phyloP scores from a whole-genome alignment of 2,888 invertebrate genomes.

The Eupithecia dodoneata region DNA sequence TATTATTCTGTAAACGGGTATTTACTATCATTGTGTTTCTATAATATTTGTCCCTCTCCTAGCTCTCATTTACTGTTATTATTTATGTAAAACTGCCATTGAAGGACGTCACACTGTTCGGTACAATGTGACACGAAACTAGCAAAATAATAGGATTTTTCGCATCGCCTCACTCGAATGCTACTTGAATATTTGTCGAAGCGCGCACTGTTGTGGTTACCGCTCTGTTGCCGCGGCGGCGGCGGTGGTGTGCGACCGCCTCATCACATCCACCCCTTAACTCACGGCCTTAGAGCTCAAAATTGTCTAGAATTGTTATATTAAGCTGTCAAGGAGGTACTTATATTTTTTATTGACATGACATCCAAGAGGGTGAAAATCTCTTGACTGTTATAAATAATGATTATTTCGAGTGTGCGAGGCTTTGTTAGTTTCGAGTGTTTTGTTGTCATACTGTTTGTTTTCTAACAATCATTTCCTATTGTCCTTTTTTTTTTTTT shows the following conservation, averaged over 20 bases:
- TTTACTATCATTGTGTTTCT: neutral
- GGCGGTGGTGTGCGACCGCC: neutral
- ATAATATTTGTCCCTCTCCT: neutral
- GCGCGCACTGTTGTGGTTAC: constrained; percentile 36
- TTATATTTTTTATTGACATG: constrained; percentile 40
- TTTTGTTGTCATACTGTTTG: constrained; percentile 38
- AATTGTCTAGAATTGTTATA: constrained; percentile 25
- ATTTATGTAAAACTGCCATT: constrained; percentile 11
- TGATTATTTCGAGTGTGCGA: constrained; percentile 44
- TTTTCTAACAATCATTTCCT: constrained; percentile 38
- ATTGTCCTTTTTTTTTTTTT: constrained; percentile 32
- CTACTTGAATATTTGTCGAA: constrained; percentile 25
- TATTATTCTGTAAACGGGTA: neutral
- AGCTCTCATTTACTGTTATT: neutral
- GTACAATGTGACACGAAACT: constrained; percentile 44
- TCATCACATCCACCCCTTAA: constrained; percentile 32
- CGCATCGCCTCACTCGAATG: constrained; percentile 42
- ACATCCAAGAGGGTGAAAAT: constrained; percentile 47
- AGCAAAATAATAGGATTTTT: constrained; percentile 49
- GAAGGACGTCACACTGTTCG: constrained; percentile 37
- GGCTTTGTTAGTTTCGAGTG: constrained; percentile 37
- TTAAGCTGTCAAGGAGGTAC: constrained; percentile 36
- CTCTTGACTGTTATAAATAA: constrained; percentile 51
- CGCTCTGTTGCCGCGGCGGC: neutral
- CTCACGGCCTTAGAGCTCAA: constrained; percentile 31